Base-by-base conservation (phyloP, 2,797 vertebrate species). In the Odontamblyopus lacepedii region DNA sequence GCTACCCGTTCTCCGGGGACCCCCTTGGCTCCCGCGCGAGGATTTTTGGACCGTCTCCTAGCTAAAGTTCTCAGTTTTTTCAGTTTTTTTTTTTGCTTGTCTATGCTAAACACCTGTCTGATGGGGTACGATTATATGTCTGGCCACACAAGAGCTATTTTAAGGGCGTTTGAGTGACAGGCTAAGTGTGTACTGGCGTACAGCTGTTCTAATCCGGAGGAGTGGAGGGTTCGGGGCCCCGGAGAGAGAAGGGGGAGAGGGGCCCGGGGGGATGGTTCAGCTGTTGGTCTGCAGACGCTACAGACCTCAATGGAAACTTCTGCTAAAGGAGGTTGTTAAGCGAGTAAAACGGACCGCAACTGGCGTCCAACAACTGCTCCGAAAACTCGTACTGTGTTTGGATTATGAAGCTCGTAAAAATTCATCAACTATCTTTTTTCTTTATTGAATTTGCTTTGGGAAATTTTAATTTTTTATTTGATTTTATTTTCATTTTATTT, bases 161-260 rank as follows among this genome's bases (percentile, higher is more conserved):
- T 30, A 18, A 27, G 44, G 32, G 63, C 57, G 50, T 80, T 26
- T 76, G 57, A 80, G 63, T 60, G 71, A 72, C 74, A 73, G 18
- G 79, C 73, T 82, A 67, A 79, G 78, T 53, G 75, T 73, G 65
- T 64, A 85, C 85, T 76, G 78, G 70, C 18, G 79, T 73, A 82
- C 89, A 88, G 89, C 85, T 91, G 88, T 84, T 73, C 72, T 63
- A 55, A 68, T 72, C 12, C 29, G 30, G 60, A 7, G 62, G 8
- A 62, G 73, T 19, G 64, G n/a, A 67, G 69, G 71, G 71, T 30
- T 26, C 11, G 23, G 55, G 32, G 65, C 27, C 16, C 11, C 13
- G 1, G 6, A 13, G 4, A 23, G 38, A 11, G 6, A 30, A 18
- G 13, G 41, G 41, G 59, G 41, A 50, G 78, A 6, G 35, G 48